Base-by-base conservation (phyloP, 1,140 invertebrate genomes). In the Dinoponera quadriceps region DNA sequence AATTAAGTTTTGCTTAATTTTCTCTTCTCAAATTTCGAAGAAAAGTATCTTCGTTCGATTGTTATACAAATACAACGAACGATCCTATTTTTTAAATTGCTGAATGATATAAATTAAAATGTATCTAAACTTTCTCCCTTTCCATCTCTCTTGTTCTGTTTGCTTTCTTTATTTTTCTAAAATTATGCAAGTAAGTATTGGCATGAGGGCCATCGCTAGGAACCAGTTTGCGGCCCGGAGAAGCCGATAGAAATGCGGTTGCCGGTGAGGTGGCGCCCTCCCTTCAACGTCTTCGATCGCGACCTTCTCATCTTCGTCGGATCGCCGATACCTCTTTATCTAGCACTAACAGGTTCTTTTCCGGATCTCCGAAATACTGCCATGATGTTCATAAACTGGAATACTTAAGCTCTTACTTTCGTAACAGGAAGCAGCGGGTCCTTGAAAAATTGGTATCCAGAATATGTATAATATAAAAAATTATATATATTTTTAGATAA, bases 241-340 rank as follows among this genome's bases (percentile, higher is more conserved):
- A 25, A 73, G 33, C 16, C 51, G 66, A 73, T 77, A 73, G n/a
- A 88, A 90, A 88, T 74, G 82, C 72, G 83, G 85, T 90, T 89
- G 74, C 62, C 90, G 78, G 88, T 82, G 85, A 91, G 82, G 91
- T 91, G 91, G 91, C 92, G 91, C 92, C 90, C 91, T 93, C 89
- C 65, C 83, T 88, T 89, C 72, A 29, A 86, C 83, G 82, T 65
- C 82, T 93, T 92, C 92, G 91, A 93, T 93, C 91, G 86, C 11
- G 22, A 69, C 22, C 22, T 22, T 68, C 20, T 18, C 27, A 13
- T 44, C 29, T 14, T 55, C 13, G 51, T 55, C 29, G 22, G 57
- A 51, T 22, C 16, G 68, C 9, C 22, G 11, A 18, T 78, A 27
- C 13, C 33, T 69, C 16, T 77, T 16, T 78, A 44, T 77, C 62